Evolutionary conservation across 1,140 invertebrate genomes (phyloP).

Genomic region (Holotrichia oblita): DNA sequence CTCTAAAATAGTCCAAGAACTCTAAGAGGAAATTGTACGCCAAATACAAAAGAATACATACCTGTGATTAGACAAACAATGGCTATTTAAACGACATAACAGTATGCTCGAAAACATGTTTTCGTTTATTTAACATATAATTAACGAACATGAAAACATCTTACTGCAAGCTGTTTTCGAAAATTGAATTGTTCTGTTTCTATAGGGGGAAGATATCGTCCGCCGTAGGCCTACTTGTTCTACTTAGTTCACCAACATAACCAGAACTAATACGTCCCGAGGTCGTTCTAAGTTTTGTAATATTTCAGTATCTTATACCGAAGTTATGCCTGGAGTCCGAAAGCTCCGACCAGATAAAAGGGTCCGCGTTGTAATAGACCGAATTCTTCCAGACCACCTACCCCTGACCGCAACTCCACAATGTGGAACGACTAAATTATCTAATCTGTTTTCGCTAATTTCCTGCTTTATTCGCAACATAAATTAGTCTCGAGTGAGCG

Average conservation of each 20-base stretch:
- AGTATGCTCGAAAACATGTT: too few relatives aligned
- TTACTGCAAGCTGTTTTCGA: too few relatives aligned
- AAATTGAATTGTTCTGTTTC: too few relatives aligned
- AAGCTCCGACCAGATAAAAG: neutral
- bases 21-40: too few relatives aligned
- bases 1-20: too few relatives aligned
- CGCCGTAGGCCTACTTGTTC: neutral
- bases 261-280: conserved; percentile 6
- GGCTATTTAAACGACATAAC: too few relatives aligned
- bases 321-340: neutral
- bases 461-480: conserved; percentile 9
- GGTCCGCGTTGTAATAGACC: neutral
- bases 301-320: conserved; percentile 25
- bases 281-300: neutral
- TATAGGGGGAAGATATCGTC: too few relatives aligned
- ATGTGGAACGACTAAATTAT: conserved; percentile 25
- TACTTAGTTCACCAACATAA: neutral
- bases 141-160: too few relatives aligned
- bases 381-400: conserved; percentile 16
- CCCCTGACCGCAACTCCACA: conserved; percentile 4
- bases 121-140: too few relatives aligned
- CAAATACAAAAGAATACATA: too few relatives aligned
- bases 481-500: conserved; percentile 25
- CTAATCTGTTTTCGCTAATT: conserved; percentile 33
- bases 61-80: too few relatives aligned